These are phyloP conservation scores for Gymnarchus niloticus DNA, from an alignment of 2,113 vertebrate genomes.

Conservation along the genomic window DNA sequence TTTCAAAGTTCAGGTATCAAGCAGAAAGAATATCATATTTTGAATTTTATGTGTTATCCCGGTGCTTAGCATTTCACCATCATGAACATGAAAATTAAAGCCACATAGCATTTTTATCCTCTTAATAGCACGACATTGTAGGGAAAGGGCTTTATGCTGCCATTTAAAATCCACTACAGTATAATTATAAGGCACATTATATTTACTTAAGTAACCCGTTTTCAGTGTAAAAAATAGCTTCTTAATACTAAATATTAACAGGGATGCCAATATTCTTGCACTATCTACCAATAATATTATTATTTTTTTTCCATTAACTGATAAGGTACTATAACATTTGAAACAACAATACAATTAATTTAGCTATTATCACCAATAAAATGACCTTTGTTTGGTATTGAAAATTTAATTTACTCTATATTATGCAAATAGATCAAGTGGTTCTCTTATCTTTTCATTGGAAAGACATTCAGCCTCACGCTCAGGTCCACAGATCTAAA, in stretches of 20 bases:
- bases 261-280: neutral
- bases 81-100: neutral
- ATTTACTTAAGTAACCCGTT: too few species aligned
- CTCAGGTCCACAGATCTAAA: neutral
- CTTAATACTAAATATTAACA: neutral
- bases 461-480: neutral
- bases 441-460: neutral
- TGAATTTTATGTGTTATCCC: neutral
- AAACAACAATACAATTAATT: neutral
- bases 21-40: neutral
- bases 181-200: too few species aligned
- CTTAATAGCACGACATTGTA: neutral
- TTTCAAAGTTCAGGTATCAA: neutral
- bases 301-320: slow-evolving; percentile 12
- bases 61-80: neutral
- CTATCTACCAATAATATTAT: neutral
- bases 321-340: slow-evolving; percentile 9
- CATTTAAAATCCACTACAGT: neutral
- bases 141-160: neutral
- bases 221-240: neutral
- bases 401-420: neutral
- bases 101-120: neutral
- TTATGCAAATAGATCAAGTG: neutral
- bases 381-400: neutral
- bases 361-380: slow-evolving; percentile 2